Percentiles rank a stretch among this genome's conserved stretches.
Evolutionary conservation across 2,888 invertebrate genomes (phyloP).

Genomic region (Tuberolachnus salignus): DNA sequence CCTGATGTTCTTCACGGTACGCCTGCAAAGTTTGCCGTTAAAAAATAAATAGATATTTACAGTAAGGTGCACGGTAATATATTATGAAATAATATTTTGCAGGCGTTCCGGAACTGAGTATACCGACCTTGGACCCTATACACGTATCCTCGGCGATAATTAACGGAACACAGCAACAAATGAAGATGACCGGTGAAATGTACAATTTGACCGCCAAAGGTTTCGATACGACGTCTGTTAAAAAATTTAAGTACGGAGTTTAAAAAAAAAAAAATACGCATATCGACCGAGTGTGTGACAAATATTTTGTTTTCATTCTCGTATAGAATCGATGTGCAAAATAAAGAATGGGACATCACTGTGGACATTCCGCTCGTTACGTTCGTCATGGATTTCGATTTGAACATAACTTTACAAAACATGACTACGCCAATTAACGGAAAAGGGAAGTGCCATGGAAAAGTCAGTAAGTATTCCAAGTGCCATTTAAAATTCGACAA

Average conservation of each 20-base stretch:
- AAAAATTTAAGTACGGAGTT: slow-evolving; percentile 28
- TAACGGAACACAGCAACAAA: not conserved
- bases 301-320: not conserved
- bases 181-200: slow-evolving; percentile 16
- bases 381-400: slow-evolving; percentile 27
- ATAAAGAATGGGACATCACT: slow-evolving; percentile 17
- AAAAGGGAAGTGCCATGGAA: slow-evolving; percentile 5
- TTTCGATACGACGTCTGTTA: not conserved
- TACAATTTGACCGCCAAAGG: slow-evolving; percentile 23
- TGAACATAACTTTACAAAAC: slow-evolving; percentile 17
- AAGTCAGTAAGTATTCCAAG: slow-evolving; percentile 18
- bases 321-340: not conserved
- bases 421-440: not conserved
- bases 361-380: slow-evolving; percentile 26
- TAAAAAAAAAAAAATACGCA: not conserved
- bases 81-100: not conserved
- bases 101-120: slow-evolving; percentile 21
- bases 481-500: too few species aligned
- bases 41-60: not conserved
- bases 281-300: not conserved
- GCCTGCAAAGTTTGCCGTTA: not conserved
- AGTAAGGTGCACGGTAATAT: not conserved
- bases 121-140: slow-evolving; percentile 31
- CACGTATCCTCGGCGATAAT: not conserved
- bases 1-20: slow-evolving; percentile 32